A percentile compares a stretch with the other conserved stretches of the same genome.
phyloP scores from a whole-genome alignment of 2,113 vertebrate genomes.

The Neogobius melanostomus region DNA sequence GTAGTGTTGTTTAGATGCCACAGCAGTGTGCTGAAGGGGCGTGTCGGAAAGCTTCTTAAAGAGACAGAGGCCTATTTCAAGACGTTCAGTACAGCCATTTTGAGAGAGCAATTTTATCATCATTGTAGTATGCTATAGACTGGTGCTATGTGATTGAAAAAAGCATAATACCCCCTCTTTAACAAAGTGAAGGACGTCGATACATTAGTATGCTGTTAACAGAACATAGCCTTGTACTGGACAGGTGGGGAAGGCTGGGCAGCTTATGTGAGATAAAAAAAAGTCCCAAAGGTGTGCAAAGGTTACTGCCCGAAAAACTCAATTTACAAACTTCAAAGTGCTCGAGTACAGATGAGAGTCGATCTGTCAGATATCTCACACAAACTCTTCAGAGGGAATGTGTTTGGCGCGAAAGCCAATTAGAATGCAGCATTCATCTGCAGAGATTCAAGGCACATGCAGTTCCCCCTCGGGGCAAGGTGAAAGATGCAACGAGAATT shows the following conservation, averaged over 20 bases:
- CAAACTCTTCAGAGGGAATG: not conserved
- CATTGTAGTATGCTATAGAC: too few species aligned
- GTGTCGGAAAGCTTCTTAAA: too few species aligned
- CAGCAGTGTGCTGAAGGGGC: too few species aligned
- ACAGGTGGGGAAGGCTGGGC: not conserved
- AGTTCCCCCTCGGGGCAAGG: not conserved
- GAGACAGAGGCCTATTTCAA: too few species aligned
- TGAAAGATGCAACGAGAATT: not conserved
- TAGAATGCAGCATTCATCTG: not conserved
- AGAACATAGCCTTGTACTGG: not conserved
- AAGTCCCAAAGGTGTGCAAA: not conserved
- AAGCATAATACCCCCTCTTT: too few species aligned
- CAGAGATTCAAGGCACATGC: not conserved
- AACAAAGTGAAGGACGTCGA: not conserved
- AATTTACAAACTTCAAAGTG: not conserved
- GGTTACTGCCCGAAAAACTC: not conserved
- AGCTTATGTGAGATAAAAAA: not conserved
- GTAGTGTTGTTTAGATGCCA: too few species aligned
- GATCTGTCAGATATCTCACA: not conserved
- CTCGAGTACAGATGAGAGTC: not conserved
- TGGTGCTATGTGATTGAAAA: too few species aligned
- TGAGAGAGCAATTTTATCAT: too few species aligned
- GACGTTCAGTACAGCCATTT: too few species aligned
- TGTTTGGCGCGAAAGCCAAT: not conserved
- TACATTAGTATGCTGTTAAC: conserved; percentile 7